phyloP scores from a whole-genome alignment of 2,888 invertebrate species.

The Synanthedon myopaeformis region DNA sequence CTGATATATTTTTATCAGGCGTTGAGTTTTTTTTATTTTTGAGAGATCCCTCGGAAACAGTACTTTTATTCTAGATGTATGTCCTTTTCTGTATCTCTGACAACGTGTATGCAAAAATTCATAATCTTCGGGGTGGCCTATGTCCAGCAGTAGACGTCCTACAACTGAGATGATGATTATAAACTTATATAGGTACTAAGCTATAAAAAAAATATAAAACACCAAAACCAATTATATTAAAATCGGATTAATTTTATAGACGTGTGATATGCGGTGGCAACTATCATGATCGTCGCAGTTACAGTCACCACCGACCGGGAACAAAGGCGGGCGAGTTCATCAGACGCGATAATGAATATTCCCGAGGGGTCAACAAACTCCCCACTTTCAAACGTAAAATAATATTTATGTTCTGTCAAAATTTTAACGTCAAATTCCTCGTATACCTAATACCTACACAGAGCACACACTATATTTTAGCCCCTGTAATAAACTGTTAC shows the following conservation, averaged over 20 bases:
- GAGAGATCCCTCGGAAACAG: too few species aligned
- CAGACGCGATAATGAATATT: constrained; percentile 63
- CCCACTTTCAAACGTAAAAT: constrained; percentile 49
- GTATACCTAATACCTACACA: constrained; percentile 17
- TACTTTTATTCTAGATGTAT: too few species aligned
- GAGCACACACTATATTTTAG: constrained; percentile 3
- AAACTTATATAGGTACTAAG: too few species aligned
- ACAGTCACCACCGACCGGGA: constrained; percentile 16
- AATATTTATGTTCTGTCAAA: constrained; percentile 36
- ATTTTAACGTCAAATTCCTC: constrained; percentile 33
- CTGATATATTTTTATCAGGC: too few species aligned
- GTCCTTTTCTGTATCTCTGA: too few species aligned
- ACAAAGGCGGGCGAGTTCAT: constrained; percentile 59
- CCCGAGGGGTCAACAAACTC: constrained; percentile 64
- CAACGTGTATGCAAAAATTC: too few species aligned
- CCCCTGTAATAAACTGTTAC: constrained; percentile 22
- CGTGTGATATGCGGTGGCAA: constrained; percentile 18
- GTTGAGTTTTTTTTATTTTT: too few species aligned
- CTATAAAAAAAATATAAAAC: too few species aligned
- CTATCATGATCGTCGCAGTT: constrained; percentile 8
- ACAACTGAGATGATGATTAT: too few species aligned
- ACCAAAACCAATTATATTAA: too few species aligned
- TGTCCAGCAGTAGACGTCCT: too few species aligned
- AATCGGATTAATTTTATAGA: background rate
- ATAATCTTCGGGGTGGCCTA: too few species aligned